Base-by-base conservation (phyloP, 2,113 vertebrate species). In the Callipepla californica region DNA sequence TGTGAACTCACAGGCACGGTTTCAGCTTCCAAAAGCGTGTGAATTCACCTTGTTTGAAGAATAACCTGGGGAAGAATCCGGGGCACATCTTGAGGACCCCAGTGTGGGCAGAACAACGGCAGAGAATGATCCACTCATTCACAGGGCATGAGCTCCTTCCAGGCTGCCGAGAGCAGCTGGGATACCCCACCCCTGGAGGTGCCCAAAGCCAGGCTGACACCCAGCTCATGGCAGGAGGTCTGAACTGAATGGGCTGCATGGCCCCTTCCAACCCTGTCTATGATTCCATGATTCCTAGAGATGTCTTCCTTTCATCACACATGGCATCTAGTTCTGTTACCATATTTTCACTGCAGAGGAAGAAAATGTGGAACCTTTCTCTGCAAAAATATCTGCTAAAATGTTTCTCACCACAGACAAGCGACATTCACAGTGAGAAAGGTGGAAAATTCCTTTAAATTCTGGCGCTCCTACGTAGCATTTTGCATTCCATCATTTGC, bases 1-100 rank as follows among this genome's bases (percentile, higher is more conserved):
- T 28, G 40, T 17, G 42, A 78, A 32, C 48, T 53, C 22, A 0
- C 59, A 36, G 32, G 4, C 3, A 34, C 3, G 32, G 0, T 8
- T 47, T 65, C 21, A 67, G 36, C 62, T 36, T 62, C 63, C 2
- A 1, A 16, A n/a, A 42, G 17, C 26, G 17, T 45, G 59, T 15
- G 73, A 47, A 28, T 9, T 34, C 61, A 32, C 3, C 42, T n/a
- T 26, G 45, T 9, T 2, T 40, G 16, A 14, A 38, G 5, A 76
- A 77, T 2, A 61, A 58, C 34, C 44, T 48, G 4, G 22, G 48
- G 17, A 69, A 3, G 19, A 63, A 72, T 30, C 21, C 65, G 75
- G 47, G 51, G 45, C 34, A 38, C 14, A 36, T 51, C 68, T 6
- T 28, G 14, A 89, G 28, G 55, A 53, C 18, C 5, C 22, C 5